Percentiles rank a stretch among this genome's conserved stretches.
Evolutionary conservation across 2,113 vertebrate genomes (phyloP).

Genomic region (Tiliqua scincoides): DNA sequence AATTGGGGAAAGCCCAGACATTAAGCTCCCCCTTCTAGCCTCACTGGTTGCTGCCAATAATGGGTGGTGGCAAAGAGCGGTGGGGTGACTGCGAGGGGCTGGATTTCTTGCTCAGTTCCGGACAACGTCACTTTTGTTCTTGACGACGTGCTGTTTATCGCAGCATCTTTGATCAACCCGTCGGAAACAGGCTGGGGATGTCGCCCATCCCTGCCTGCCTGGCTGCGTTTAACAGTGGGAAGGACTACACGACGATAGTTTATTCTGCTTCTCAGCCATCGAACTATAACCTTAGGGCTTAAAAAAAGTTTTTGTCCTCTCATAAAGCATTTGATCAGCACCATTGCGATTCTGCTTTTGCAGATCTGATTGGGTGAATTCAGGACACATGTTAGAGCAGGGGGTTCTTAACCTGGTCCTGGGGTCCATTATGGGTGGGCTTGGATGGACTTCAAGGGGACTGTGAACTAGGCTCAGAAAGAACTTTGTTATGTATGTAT

Average conservation of each 20-base stretch:
- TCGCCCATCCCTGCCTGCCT: not conserved
- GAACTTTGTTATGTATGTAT: too few species aligned
- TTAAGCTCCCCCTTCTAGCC: not conserved
- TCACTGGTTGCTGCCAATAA: not conserved
- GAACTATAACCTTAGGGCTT: not conserved
- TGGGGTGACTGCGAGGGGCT: not conserved
- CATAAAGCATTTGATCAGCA: not conserved
- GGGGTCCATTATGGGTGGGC: too few species aligned
- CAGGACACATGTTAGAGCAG: not conserved
- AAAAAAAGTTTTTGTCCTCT: not conserved
- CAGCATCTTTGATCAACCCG: not conserved
- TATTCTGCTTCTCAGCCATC: not conserved
- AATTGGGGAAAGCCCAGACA: not conserved
- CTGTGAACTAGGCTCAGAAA: too few species aligned
- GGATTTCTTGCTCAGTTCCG: not conserved
- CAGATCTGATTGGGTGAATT: not conserved
- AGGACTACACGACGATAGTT: not conserved
- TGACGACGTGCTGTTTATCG: conserved; percentile 11
- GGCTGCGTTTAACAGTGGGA: not conserved
- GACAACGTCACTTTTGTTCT: conserved; percentile 15
- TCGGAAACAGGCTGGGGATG: conserved; percentile 1
- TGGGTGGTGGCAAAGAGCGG: not conserved
- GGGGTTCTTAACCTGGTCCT: too few species aligned
- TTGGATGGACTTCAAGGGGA: too few species aligned
- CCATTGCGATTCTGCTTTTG: not conserved